Evolutionary conservation across 1,140 invertebrate species (phyloP).

Genomic region (Drosophila punjabiensis): DNA sequence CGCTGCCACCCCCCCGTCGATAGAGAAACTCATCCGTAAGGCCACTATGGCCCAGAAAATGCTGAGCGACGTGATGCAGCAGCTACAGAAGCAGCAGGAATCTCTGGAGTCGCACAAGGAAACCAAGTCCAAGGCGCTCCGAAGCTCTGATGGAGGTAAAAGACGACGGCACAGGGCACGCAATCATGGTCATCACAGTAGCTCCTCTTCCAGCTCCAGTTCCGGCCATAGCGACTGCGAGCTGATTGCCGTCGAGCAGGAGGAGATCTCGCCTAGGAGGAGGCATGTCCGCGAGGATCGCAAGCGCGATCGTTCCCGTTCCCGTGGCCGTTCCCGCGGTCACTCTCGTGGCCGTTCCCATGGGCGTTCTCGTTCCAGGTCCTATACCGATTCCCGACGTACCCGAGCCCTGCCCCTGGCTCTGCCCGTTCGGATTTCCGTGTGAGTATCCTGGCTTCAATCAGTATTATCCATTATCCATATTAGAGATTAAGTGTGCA

Average conservation of each 20-base stretch:
- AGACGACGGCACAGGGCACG: neutral
- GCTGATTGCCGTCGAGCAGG: constrained; percentile 25
- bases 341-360: constrained; percentile 54
- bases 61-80: constrained; percentile 50
- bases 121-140: constrained; percentile 13
- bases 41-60: constrained; percentile 60
- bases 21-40: constrained; percentile 57
- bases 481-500: constrained; percentile 13
- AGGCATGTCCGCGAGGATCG: constrained; percentile 46
- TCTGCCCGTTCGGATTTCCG: constrained; percentile 47
- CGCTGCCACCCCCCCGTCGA: constrained; percentile 1
- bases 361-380: constrained; percentile 57
- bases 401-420: constrained; percentile 39
- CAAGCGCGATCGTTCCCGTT: constrained; percentile 50
- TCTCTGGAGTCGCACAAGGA: constrained; percentile 7
- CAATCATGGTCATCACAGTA: constrained; percentile 26
- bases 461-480: constrained; percentile 2
- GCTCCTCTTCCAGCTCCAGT: constrained; percentile 30
- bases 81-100: constrained; percentile 40
- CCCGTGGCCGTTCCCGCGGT: constrained; percentile 50
- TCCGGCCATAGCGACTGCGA: constrained; percentile 47
- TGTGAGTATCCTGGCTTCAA: constrained; percentile 41
- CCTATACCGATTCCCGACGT: constrained; percentile 48
- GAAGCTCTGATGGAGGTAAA: constrained; percentile 31
- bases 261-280: constrained; percentile 4